Evolutionary conservation across 2,888 invertebrate genomes (phyloP), one percentile per base, ranked within the genome.

Genomic region (Disparrhopalites patrizii): DNA sequence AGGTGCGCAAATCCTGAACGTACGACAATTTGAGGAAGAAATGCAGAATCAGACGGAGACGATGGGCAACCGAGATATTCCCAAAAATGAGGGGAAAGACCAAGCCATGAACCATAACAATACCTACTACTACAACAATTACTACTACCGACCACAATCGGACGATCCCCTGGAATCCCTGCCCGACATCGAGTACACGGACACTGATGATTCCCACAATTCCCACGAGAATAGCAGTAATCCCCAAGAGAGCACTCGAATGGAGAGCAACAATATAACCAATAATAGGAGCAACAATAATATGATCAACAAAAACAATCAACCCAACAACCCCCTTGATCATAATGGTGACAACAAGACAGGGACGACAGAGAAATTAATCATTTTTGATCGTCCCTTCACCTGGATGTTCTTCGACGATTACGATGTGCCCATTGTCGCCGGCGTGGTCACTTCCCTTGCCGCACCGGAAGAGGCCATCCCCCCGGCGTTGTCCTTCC

Each of bases 391-490:
- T 10, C 18, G 33, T 5, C 33, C 50, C 10, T 61, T 61, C 25
- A 61, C 60, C 8, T 61, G 60, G 60, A 27, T 61, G 23, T 20
- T 61, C 10, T 61, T 61, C 28, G 60, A 61, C 15, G 51, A 61
- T n/a, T 31, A 28, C 15, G 18, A n/a, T 18, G 60, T 61, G 3
- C 60, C 60, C 4, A 50, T 61, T 3, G 31, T 61, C 10, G 60
- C 60, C 2, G 60, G 60, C 5, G 51, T 61, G 25, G 50, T 61
- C 2, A 13, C 50, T 2, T 23, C 60, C 10, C n/a, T 61, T 4
- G 18, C 10, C 3, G 8, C n/a, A 10, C 60, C 50, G 15, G 28
- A 23, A 30, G 28, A 43, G 3, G 47, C 27, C 0, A 7, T 20
- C 5, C 20, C 31, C 20, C 51, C 31, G 2, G 7, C 4, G 13